These are phyloP conservation scores for Mystacornis crossleyi DNA, from an alignment of 2,113 vertebrate genomes.

Conservation along the genomic window DNA sequence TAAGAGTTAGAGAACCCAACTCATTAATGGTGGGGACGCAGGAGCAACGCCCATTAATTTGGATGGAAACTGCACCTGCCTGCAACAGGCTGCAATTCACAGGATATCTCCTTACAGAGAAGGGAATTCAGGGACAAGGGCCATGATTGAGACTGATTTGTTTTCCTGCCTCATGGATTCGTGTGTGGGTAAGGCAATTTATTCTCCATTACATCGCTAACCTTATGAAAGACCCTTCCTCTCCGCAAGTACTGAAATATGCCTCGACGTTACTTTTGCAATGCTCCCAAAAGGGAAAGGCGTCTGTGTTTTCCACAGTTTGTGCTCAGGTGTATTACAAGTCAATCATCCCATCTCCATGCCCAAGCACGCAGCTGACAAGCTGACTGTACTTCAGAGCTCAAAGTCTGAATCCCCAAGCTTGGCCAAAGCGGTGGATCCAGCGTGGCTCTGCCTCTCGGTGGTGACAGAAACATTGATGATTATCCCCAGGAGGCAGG, in stretches of 20 bases:
- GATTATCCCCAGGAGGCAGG: neutral
- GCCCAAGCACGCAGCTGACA: neutral
- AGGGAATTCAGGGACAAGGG: neutral
- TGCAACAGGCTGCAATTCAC: neutral
- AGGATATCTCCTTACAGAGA: neutral
- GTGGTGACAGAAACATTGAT: neutral
- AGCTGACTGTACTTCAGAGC: neutral
- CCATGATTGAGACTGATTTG: neutral
- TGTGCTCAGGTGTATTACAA: neutral
- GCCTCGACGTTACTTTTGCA: neutral
- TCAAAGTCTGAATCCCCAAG: neutral
- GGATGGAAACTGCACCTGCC: constrained; percentile 25
- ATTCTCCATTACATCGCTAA: neutral
- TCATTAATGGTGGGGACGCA: neutral
- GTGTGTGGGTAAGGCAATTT: neutral
- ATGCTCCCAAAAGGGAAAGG: neutral
- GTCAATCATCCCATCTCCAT: neutral
- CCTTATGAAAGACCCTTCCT: neutral
- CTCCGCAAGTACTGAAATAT: neutral
- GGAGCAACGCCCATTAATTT: neutral
- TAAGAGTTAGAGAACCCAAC: neutral
- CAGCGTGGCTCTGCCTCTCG: neutral
- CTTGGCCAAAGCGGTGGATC: neutral
- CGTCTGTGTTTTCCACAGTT: neutral
- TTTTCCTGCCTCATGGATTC: constrained; percentile 1